Evolutionary conservation across 2,888 invertebrate species (phyloP).

Genomic region (Diaperis boleti): DNA sequence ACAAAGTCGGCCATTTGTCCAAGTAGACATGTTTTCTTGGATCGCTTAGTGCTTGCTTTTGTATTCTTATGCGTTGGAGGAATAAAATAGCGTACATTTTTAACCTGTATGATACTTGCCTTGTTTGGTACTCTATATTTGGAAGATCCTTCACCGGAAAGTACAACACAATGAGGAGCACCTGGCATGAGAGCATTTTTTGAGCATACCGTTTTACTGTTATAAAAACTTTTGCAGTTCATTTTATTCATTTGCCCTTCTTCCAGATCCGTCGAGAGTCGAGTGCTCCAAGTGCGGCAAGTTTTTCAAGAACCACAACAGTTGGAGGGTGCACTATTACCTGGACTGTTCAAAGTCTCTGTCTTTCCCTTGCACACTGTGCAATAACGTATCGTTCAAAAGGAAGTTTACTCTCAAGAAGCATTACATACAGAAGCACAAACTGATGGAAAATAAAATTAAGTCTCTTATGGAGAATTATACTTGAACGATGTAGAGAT

Average conservation of each 20-base stretch:
- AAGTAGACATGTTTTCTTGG: neutral
- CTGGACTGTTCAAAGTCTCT: constrained; percentile 35
- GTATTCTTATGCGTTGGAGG: neutral
- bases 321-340: constrained; percentile 42
- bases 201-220: no score
- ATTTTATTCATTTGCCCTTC: constrained; percentile 1
- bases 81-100: no score
- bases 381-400: constrained; percentile 24
- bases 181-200: no score
- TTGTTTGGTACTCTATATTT: no score
- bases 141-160: no score
- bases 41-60: neutral
- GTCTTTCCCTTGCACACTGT: constrained; percentile 25
- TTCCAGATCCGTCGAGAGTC: constrained; percentile 27
- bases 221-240: no score
- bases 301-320: constrained; percentile 44
- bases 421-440: constrained; percentile 34
- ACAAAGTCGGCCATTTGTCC: constrained; percentile 60
- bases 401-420: constrained; percentile 34
- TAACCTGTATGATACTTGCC: no score
- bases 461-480: constrained; percentile 21
- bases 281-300: constrained; percentile 44
- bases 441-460: constrained; percentile 24
- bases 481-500: constrained; percentile 25
- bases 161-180: no score